Conservation (phyloP, 2,113 vertebrate genomes). For the Monarcha castaneiventris region DNA sequence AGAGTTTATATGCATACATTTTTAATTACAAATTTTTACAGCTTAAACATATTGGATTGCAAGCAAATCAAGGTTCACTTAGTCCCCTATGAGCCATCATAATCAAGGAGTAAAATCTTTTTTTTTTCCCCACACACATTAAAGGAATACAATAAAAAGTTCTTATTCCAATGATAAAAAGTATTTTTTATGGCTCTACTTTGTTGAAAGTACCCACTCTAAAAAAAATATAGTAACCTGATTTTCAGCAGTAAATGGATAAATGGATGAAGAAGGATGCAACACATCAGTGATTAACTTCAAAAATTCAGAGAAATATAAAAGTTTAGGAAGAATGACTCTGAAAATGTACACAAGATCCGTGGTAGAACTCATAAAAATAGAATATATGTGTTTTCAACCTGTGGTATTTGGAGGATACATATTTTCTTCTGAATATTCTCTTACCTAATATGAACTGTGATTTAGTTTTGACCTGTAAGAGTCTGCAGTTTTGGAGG, state of each 20-base stretch:
- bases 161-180: not conserved
- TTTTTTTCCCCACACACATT: not conserved
- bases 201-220: not conserved
- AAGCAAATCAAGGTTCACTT: not conserved
- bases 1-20: not conserved
- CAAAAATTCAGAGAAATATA: not conserved
- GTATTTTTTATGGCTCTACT: not conserved
- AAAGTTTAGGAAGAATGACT: not conserved
- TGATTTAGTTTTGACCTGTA: not conserved
- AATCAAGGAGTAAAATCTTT: not conserved
- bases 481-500: not conserved
- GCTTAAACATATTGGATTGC: not conserved
- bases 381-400: not conserved
- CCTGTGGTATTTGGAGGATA: not conserved
- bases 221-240: not conserved
- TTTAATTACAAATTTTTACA: constrained; percentile 13
- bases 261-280: not conserved
- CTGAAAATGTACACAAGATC: not conserved
- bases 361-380: not conserved
- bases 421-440: not conserved
- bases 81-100: not conserved
- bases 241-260: not conserved
- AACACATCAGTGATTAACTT: not conserved
- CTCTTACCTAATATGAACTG: not conserved
- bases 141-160: not conserved